phyloP scores from a whole-genome alignment of 2,797 vertebrate genomes.

The Anniella stebbinsi region DNA sequence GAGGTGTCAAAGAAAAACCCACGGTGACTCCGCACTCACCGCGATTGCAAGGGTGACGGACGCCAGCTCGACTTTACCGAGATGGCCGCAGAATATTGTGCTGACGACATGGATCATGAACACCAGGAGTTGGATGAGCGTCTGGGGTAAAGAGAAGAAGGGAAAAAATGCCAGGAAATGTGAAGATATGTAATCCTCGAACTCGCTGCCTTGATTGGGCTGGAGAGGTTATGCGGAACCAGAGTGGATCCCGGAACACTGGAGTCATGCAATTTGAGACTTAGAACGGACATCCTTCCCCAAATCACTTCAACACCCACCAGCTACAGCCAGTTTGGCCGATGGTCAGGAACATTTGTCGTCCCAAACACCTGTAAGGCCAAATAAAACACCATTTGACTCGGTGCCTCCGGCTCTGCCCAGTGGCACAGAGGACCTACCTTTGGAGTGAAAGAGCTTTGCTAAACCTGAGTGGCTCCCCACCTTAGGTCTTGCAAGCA shows the following conservation, averaged over 20 bases:
- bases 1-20: too few species aligned
- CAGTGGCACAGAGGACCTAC: too few species aligned
- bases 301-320: neutral
- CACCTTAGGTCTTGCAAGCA: neutral
- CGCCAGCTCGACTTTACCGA: conserved; percentile 89
- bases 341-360: neutral
- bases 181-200: rapidly evolving
- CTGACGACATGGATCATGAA: conserved; percentile 88
- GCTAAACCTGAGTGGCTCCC: neutral
- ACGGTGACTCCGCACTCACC: conserved; percentile 73
- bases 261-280: too few species aligned
- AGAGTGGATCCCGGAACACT: neutral
- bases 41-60: conserved; percentile 87
- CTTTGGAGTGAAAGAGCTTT: neutral
- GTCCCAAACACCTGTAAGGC: neutral
- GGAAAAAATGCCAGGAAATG: rapidly evolving
- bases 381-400: neutral
- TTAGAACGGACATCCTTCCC: too few species aligned
- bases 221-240: neutral
- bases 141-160: conserved; percentile 49
- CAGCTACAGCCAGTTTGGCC: neutral
- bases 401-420: rapidly evolving
- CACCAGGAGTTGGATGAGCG: conserved; percentile 83
- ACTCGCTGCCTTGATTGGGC: neutral
- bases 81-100: conserved; percentile 91